Evolutionary conservation across 2,888 invertebrate species (phyloP), one percentile per base, ranked within the genome.

Genomic region (Pollenia angustigena): DNA sequence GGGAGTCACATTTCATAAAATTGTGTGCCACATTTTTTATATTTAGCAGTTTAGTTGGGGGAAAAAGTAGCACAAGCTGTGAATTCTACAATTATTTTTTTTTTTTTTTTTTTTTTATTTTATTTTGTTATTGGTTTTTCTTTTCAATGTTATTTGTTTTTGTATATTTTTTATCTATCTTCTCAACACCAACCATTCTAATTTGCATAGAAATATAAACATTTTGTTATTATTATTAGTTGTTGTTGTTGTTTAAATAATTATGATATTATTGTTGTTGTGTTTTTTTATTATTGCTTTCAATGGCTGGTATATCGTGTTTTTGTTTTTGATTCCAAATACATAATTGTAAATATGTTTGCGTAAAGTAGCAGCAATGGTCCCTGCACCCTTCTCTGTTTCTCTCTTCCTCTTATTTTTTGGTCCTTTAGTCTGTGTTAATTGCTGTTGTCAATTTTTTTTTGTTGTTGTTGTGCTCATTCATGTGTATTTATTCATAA

Each of bases 381-480:
- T 69, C 32, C 52, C 44, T 18, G n/a, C 9, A 50, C 52, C 46
- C 32, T 14, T 52, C 42, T 44, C n/a, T 1, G 12, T 18, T 56
- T 48, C 58, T 23, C 32, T 32, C 66, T 44, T 40, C 44, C 32
- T 48, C 56, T 32, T 32, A 6, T 32, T 32, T 32, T 32, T 32
- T 2, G 32, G 71, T 50, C 23, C 9, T 64, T 60, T 54, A 23
- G 60, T 2, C 60, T 32, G 60, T 56, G 68, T 75, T 81, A 85
- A 85, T 85, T 85, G 81, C 48, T 83, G 69, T 69, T 80, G 85
- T 85, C 85, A 81, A 71, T 75, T 80, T 69, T 85, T 64, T 85
- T 64, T 32, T 74, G 48, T 50, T 81, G 48, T 50, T 81, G 56
- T 71, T 80, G 62, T 75, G 83, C 72, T 66, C 71, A 83, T 78